Percentiles rank a stretch among this genome's conserved stretches.
Evolutionary conservation across 1,140 invertebrate genomes (phyloP).

Genomic region (Solenopsis fugax): DNA sequence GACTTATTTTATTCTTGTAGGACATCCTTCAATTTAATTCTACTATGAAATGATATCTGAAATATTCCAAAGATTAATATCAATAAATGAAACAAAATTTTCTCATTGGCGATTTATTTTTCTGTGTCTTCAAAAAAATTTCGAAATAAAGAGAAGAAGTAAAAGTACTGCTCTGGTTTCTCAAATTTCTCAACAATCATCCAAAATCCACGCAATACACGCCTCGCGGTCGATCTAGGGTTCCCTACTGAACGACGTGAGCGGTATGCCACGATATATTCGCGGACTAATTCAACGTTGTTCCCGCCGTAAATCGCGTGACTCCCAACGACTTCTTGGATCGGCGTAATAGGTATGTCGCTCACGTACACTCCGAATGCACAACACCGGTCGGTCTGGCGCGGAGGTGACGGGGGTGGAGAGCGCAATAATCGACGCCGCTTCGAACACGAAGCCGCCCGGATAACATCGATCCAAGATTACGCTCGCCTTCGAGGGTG

Average conservation of each 20-base stretch:
- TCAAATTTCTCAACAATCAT: not conserved
- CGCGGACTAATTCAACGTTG: conserved; percentile 56
- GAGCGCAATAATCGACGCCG: conserved; percentile 67
- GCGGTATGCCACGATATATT: conserved; percentile 50
- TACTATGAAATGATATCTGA: too few species aligned
- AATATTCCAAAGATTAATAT: too few species aligned
- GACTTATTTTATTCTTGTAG: too few species aligned
- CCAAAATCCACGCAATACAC: not conserved
- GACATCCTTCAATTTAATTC: too few species aligned
- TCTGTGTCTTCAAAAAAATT: not conserved
- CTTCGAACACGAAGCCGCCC: conserved; percentile 42
- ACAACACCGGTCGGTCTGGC: conserved; percentile 75
- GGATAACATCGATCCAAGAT: conserved; percentile 47
- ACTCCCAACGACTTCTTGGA: conserved; percentile 77
- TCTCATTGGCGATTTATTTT: not conserved
- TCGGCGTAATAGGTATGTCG: conserved; percentile 77
- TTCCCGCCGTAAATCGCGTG: conserved; percentile 70
- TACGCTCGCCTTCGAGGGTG: not conserved
- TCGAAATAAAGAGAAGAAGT: not conserved
- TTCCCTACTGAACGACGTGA: conserved; percentile 38
- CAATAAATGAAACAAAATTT: too few species aligned
- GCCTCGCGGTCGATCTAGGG: conserved; percentile 36
- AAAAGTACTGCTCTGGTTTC: not conserved
- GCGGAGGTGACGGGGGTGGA: conserved; percentile 68
- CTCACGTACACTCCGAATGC: conserved; percentile 78